These are phyloP conservation scores for Hafferia zeledoni DNA, from an alignment of 2,797 vertebrate genomes.

Conservation along the genomic window DNA sequence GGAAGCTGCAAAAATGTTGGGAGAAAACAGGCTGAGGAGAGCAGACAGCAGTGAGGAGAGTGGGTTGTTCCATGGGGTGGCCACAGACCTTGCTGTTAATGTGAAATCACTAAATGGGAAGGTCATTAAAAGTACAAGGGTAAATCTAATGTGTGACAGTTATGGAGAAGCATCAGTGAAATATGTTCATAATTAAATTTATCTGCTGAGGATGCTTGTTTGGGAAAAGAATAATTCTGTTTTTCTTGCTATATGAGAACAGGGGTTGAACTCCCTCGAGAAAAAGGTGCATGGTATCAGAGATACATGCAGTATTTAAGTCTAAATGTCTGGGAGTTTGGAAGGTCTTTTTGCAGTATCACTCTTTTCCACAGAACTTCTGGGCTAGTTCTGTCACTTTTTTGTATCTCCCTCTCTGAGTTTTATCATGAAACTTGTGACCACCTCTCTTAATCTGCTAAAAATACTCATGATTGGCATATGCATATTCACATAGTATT, in stretches of 20 bases:
- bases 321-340: background rate
- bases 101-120: background rate
- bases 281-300: background rate
- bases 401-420: background rate
- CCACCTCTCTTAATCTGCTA: background rate
- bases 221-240: background rate
- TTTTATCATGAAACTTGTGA: background rate
- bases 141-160: background rate
- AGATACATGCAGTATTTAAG: background rate
- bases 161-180: background rate
- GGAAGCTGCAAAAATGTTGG: background rate
- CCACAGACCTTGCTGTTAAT: background rate
- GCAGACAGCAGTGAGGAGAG: background rate
- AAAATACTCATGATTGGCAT: background rate
- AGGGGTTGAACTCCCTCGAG: background rate
- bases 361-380: background rate
- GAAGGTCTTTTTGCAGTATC: background rate
- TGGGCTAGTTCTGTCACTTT: background rate
- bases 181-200: background rate
- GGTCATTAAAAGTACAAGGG: background rate
- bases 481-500: background rate
- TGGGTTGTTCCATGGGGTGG: background rate
- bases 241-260: background rate
- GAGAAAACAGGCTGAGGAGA: background rate
- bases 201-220: background rate